These are phyloP conservation scores for Phoenoteleia sp. DNA, from an alignment of 2,888 invertebrate species.

Conservation along the genomic window DNA sequence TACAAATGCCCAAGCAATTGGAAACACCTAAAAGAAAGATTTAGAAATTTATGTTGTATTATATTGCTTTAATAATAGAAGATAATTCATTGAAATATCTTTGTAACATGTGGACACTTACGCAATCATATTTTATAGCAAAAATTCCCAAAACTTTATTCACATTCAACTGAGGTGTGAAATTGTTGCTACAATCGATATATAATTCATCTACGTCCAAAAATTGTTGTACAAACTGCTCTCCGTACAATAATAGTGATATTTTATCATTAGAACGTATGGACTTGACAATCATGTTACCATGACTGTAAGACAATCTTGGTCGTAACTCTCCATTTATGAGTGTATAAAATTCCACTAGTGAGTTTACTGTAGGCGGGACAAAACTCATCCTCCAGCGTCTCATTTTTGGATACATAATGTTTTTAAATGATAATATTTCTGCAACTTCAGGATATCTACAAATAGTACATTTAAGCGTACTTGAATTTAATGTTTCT, in stretches of 20 bases:
- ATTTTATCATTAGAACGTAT: background rate
- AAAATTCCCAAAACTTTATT: background rate
- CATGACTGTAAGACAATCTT: background rate
- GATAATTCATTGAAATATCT: background rate
- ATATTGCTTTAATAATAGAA: background rate
- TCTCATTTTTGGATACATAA: conserved; percentile 1
- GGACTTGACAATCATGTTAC: background rate
- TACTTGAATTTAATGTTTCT: too few relatives aligned
- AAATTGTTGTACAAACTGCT: background rate
- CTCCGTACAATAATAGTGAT: background rate
- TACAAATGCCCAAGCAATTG: background rate
- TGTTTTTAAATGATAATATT: background rate
- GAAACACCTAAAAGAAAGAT: background rate
- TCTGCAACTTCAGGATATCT: background rate
- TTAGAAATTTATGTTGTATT: background rate
- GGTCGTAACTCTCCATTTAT: background rate
- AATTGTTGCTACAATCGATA: background rate
- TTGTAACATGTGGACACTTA: background rate
- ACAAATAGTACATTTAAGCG: too few relatives aligned
- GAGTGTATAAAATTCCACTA: background rate
- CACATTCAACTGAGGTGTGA: background rate
- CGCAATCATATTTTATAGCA: background rate
- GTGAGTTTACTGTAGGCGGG: background rate
- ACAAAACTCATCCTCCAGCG: background rate
- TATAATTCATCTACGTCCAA: background rate